Evolutionary conservation across 2,797 vertebrate genomes (phyloP), one percentile per base, ranked within the genome.

Genomic region (Otolemur crassicaudatus): DNA sequence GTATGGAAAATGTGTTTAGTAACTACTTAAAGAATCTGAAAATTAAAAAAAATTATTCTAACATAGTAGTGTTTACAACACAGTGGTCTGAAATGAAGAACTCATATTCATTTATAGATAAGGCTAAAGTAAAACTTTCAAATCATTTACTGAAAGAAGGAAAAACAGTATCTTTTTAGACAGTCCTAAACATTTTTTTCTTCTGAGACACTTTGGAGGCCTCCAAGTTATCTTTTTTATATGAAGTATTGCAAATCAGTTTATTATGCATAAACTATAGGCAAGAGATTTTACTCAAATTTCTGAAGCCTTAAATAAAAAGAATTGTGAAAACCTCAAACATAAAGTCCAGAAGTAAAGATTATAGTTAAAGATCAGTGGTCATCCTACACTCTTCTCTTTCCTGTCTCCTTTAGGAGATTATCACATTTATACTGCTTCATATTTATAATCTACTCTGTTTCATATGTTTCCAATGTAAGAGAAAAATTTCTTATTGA

Each of bases 151-250:
- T 53, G 16, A 90, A 82, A 19, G 49, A 23, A 94, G 5, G n/a
- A 69, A 58, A 82, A 76, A 81, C 29, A 77, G 0, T 31, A 63
- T 92, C 22, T 93, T 77, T 87, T 37, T 90, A 49, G 70, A 72
- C 5, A 94, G 10, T 82, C 31, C 34, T 76, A 49, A 76, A 89
- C 20, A 37, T 31, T 77, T 87, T 91, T 87, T 83, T 83, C 60
- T 70, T 87, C n/a, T 87, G 76, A 95, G 46, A 87, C 7, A 67
- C 27, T 90, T 87, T 70, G 70, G 22, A 95, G 22, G 37, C 65
- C 43, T 90, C 58, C 17, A 84, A 65, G 43, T 79, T 31, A n/a
- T 73, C 16, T 83, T 91, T 79, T 82, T 80, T 84, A 76, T 73
- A 69, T 91, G 63, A 83, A 82, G 14, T 67, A 61, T 58, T 87